phyloP scores from a whole-genome alignment of 2,797 vertebrate genomes.

The Spondyliosoma cantharus region DNA sequence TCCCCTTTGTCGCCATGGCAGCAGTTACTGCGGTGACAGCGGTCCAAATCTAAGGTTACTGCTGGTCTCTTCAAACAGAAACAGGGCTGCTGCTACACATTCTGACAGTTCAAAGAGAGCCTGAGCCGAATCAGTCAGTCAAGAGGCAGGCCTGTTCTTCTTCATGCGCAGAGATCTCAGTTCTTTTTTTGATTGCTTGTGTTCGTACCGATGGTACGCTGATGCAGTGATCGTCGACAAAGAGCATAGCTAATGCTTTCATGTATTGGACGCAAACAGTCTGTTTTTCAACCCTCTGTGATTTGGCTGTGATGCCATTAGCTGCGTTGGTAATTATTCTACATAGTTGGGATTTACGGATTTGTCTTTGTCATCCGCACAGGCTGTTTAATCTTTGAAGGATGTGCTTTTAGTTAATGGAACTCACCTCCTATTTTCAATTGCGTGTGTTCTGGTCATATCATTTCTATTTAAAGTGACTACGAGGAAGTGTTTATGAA shows the following conservation, averaged over 20 bases:
- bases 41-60: slow-evolving; percentile 40
- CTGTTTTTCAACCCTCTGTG: too few species aligned
- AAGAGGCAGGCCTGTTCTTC: neutral
- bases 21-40: slow-evolving; percentile 55
- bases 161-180: neutral
- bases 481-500: too few species aligned
- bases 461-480: neutral
- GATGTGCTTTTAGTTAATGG: neutral
- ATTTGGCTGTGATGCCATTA: neutral
- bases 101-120: slow-evolving; percentile 39
- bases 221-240: neutral
- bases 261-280: neutral
- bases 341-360: neutral
- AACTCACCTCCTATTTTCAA: neutral
- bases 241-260: neutral
- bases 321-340: neutral
- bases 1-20: slow-evolving; percentile 61
- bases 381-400: neutral
- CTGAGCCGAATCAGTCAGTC: neutral
- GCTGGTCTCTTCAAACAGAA: slow-evolving; percentile 37
- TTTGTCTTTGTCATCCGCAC: neutral
- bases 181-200: neutral
- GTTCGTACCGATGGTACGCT: neutral
- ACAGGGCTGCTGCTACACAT: slow-evolving; percentile 23
- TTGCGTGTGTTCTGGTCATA: neutral